Base-by-base conservation (phyloP, 2,888 invertebrate species). In the Cyclophora punctaria region DNA sequence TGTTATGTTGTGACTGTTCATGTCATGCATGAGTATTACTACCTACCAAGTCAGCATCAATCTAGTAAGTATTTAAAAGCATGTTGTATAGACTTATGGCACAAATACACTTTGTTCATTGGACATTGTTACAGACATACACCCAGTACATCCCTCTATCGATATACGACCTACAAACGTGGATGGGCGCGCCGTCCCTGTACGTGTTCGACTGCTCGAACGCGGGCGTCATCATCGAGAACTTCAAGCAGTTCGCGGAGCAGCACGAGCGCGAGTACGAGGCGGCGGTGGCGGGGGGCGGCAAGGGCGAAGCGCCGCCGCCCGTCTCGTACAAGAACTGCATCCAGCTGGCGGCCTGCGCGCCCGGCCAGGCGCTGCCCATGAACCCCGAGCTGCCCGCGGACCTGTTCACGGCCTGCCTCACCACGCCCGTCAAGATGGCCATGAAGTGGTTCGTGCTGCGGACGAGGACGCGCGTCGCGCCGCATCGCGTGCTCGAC, bases 161-260 rank as follows among this genome's bases (percentile, higher is more conserved):
- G 49, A 94, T 99, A 63, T 99, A 97, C 83, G 99, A 99, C 89
- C 90, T 99, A 53, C 99, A 99, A 90, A 94, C 95, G 45, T 99
- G 99, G 99, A 98, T 99, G 98, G 98, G 98, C 50, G 95, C 97
- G 51, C 99, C 99, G 0, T 98, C 98, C 48, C 98, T 99, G 58
- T 99, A 98, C 86, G 98, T 99, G 34, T 99, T 98, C 83, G 99
- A 99, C 84, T 99, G 99, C 87, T 98, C 98, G 50, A 98, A 97
- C 89, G 99, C 99, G 7, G 99, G 98, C 53, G 95, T 97, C 64
- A 97, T 99, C 67, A 93, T 99, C 45, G 96, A 98, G 62, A 94
- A 94, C 52, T 97, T 96, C 83, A 93, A 94, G 71, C 92, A 93
- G 62, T 98, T 97, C 86, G 97, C 97, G 3, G 93, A 93, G 35